Conservation (phyloP, 2,113 vertebrate genomes). For the Diadophis punctatus region DNA sequence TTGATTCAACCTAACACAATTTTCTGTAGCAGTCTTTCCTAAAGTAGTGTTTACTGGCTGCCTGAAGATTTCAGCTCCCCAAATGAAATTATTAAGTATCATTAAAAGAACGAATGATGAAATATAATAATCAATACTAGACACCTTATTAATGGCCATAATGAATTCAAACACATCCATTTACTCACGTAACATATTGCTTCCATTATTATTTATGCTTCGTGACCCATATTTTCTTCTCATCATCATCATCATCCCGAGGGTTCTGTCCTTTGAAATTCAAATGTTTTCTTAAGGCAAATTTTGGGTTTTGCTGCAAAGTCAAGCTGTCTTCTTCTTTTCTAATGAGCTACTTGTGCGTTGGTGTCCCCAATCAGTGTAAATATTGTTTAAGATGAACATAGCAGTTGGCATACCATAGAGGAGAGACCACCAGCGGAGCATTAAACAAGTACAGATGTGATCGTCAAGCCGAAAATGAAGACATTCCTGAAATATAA, state of each 20-base stretch:
- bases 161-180: not conserved
- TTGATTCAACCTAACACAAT: not conserved
- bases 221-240: not conserved
- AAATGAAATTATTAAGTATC: not conserved
- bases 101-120: not conserved
- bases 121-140: not conserved
- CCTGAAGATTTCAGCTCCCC: not conserved
- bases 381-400: slow-evolving; percentile 70
- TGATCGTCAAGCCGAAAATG: slow-evolving; percentile 65
- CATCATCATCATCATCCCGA: not conserved
- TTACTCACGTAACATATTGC: not conserved
- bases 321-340: slow-evolving; percentile 58
- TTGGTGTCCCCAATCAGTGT: slow-evolving; percentile 68
- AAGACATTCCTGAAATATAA: slow-evolving; percentile 62
- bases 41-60: not conserved
- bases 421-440: slow-evolving; percentile 75
- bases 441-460: slow-evolving; percentile 80
- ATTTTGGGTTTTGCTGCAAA: slow-evolving; percentile 14
- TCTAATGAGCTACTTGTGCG: slow-evolving; percentile 50
- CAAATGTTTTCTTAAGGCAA: not conserved
- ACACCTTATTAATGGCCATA: not conserved
- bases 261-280: not conserved
- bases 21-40: not conserved
- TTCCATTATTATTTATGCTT: not conserved
- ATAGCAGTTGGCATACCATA: slow-evolving; percentile 70